phyloP scores from a whole-genome alignment of 1,140 invertebrate species.

The Archegozetes longisetosus region DNA sequence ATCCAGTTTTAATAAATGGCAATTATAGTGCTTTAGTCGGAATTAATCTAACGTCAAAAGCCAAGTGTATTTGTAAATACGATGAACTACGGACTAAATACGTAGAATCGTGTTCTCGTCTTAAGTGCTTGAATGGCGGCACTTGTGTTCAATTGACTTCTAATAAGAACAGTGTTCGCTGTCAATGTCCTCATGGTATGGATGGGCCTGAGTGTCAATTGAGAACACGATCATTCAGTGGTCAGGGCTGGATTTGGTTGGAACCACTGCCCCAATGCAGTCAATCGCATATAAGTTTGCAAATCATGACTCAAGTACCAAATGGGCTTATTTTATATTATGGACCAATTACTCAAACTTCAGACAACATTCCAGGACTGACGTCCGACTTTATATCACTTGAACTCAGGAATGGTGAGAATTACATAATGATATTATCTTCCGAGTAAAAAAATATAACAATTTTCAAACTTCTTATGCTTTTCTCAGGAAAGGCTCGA shows the following conservation, averaged over 20 bases:
- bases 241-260: constrained; percentile 89
- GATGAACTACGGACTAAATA: background rate
- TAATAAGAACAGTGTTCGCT: constrained; percentile 1
- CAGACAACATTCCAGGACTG: constrained; percentile 41
- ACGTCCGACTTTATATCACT: constrained; percentile 73
- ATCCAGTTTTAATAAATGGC: constrained; percentile 84
- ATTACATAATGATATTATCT: too few relatives aligned
- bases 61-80: constrained; percentile 5
- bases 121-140: too few relatives aligned
- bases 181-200: background rate
- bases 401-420: constrained; percentile 75
- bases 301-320: constrained; percentile 76
- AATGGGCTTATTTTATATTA: constrained; percentile 87
- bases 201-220: background rate
- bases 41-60: constrained; percentile 39
- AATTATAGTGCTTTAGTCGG: constrained; percentile 92
- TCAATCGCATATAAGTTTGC: constrained; percentile 76
- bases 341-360: constrained; percentile 80
- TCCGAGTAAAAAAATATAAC: too few relatives aligned
- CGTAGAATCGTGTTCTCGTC: too few relatives aligned
- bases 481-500: constrained; percentile 27
- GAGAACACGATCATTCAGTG: constrained; percentile 64
- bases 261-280: constrained; percentile 88
- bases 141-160: background rate
- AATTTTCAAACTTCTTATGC: too few relatives aligned